Evolutionary conservation across 2,113 vertebrate species (phyloP).

Genomic region (Tiliqua scincoides): DNA sequence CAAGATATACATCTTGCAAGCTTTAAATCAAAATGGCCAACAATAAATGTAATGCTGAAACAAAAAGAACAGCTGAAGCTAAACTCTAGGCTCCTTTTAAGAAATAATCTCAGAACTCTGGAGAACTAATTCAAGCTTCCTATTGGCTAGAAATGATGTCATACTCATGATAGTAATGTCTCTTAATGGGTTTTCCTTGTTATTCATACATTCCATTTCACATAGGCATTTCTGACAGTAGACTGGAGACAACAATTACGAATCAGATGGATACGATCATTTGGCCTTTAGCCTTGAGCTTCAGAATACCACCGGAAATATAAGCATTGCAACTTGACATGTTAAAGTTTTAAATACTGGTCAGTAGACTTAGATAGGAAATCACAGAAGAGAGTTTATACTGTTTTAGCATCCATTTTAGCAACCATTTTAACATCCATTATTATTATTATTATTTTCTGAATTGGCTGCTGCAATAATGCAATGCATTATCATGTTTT

Average conservation of each 20-base stretch:
- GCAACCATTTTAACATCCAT: no score
- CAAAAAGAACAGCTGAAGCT: slow-evolving; percentile 42
- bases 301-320: slow-evolving; percentile 58
- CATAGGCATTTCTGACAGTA: slow-evolving; percentile 30
- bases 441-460: no score
- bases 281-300: slow-evolving; percentile 65
- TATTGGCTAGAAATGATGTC: slow-evolving; percentile 56
- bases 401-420: slow-evolving; percentile 35
- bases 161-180: slow-evolving; percentile 58
- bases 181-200: slow-evolving; percentile 70
- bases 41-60: slow-evolving; percentile 50
- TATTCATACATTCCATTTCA: slow-evolving; percentile 67
- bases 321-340: slow-evolving; percentile 50
- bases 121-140: slow-evolving; percentile 29
- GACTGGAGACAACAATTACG: slow-evolving; percentile 63
- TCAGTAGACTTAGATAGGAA: slow-evolving; percentile 34
- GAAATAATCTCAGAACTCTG: slow-evolving; percentile 53
- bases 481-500: background rate
- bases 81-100: slow-evolving; percentile 42
- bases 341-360: slow-evolving; percentile 41
- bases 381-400: slow-evolving; percentile 25
- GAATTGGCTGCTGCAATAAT: slow-evolving; percentile 26
- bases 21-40: slow-evolving; percentile 42
- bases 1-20: background rate
- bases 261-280: slow-evolving; percentile 67